These are phyloP conservation scores for Cerceris ruficornis DNA, from an alignment of 2,888 invertebrate genomes.

Conservation along the genomic window DNA sequence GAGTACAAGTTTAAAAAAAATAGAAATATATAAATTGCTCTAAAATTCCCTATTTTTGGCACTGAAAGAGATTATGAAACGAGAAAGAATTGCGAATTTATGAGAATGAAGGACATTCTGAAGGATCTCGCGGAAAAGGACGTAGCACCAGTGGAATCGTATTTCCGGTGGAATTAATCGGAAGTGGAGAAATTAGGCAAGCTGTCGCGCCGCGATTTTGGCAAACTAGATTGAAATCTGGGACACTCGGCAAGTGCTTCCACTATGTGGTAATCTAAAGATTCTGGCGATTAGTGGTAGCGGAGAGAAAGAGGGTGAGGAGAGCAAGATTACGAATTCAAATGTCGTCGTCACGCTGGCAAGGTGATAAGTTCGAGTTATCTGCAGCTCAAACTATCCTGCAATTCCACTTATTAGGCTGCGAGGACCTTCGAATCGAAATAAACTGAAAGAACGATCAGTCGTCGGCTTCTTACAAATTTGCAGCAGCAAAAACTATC, in stretches of 20 bases:
- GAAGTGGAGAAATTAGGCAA: slow-evolving; percentile 16
- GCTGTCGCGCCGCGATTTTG: slow-evolving; percentile 35
- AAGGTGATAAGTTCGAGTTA: slow-evolving; percentile 57
- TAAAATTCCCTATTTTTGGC: no score
- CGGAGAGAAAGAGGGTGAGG: slow-evolving; percentile 8
- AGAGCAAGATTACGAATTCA: slow-evolving; percentile 43
- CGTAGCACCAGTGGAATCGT: background rate
- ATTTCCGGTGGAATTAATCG: background rate
- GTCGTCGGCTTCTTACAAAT: no score
- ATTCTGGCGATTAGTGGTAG: slow-evolving; percentile 49
- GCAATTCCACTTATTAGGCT: slow-evolving; percentile 8
- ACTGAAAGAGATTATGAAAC: no score
- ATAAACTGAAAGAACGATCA: background rate
- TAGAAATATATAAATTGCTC: no score
- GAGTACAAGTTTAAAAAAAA: no score
- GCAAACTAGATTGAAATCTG: slow-evolving; percentile 36
- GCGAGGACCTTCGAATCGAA: background rate
- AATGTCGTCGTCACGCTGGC: slow-evolving; percentile 47
- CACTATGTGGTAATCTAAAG: slow-evolving; percentile 51
- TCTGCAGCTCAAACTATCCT: slow-evolving; percentile 43
- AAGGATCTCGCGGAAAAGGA: background rate
- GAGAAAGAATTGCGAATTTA: no score
- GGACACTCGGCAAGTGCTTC: slow-evolving; percentile 38
- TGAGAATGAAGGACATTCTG: no score
- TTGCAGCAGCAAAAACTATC: no score